Percentiles rank a stretch among this genome's conserved stretches.
Conservation (phyloP, 2,888 invertebrate genomes). For the Oeneis ivallda region DNA sequence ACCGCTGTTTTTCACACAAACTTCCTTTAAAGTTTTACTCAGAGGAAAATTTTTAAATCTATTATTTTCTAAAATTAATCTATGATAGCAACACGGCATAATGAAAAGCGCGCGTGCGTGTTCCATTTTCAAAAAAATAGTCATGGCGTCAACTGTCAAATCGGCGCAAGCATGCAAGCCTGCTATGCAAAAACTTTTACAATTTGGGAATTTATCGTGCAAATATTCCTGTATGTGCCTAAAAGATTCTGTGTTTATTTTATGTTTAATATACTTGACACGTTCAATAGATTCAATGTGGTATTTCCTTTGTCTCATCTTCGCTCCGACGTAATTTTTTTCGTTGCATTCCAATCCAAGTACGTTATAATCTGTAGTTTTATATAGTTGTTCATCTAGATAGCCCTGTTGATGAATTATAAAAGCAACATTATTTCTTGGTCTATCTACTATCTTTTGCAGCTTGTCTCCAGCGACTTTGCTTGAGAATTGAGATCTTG, state of each 20-base stretch:
- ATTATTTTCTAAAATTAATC: conserved; percentile 65
- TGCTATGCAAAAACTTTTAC: conserved; percentile 59
- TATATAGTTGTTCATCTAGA: conserved; percentile 84
- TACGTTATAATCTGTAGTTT: conserved; percentile 81
- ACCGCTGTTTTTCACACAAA: conserved; percentile 57
- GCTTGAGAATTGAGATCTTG: no score
- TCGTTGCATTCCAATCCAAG: conserved; percentile 85
- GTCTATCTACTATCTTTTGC: no score
- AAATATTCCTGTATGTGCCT: conserved; percentile 66
- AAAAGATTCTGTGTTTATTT: conserved; percentile 77
- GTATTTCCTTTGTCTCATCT: conserved; percentile 78
- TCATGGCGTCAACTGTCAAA: conserved; percentile 85
- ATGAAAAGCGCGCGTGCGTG: conserved; percentile 82
- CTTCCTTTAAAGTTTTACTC: conserved; percentile 74
- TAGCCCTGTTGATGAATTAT: conserved; percentile 85
- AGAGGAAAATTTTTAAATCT: conserved; percentile 85
- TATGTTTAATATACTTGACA: conserved; percentile 83
- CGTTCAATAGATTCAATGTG: conserved; percentile 73
- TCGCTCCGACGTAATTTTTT: conserved; percentile 80
- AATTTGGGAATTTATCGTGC: conserved; percentile 60
- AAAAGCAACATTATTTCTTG: neutral
- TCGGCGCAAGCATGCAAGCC: conserved; percentile 91
- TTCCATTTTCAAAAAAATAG: conserved; percentile 83
- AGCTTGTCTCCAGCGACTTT: no score
- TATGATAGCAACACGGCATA: conserved; percentile 92